phyloP scores from a whole-genome alignment of 2,888 invertebrate genomes.

The Zootermopsis nevadensis region DNA sequence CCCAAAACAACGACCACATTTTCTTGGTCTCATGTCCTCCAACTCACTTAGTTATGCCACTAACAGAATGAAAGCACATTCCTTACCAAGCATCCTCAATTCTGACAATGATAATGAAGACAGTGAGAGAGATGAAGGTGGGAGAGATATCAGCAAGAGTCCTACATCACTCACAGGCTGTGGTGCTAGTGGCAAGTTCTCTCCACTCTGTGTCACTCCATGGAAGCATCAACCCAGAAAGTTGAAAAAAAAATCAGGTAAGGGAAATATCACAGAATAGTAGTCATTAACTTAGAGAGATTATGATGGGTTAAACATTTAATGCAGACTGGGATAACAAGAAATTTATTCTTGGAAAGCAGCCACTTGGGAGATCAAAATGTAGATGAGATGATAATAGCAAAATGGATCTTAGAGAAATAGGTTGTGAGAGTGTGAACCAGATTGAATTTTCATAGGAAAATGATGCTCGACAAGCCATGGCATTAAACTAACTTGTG shows the following conservation, averaged over 20 bases:
- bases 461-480: no score
- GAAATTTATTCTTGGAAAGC: no score
- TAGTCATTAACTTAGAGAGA: no score
- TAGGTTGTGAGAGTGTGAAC: no score
- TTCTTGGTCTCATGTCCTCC: conserved; percentile 61
- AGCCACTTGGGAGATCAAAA: no score
- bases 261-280: neutral
- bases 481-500: no score
- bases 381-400: no score
- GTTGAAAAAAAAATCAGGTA: conserved; percentile 40
- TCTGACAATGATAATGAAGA: conserved; percentile 70
- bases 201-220: conserved; percentile 24
- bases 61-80: conserved; percentile 73
- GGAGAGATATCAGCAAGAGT: conserved; percentile 70
- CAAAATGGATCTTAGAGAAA: no score
- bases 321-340: no score
- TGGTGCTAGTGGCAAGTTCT: conserved; percentile 63
- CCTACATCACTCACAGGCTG: conserved; percentile 73
- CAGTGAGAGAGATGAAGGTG: conserved; percentile 61
- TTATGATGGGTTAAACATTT: no score
- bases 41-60: conserved; percentile 54
- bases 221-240: conserved; percentile 36
- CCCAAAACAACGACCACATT: conserved; percentile 59
- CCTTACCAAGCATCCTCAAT: conserved; percentile 85
- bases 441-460: no score